Base-by-base conservation (phyloP, 2,797 vertebrate species). In the Staurois parvus region DNA sequence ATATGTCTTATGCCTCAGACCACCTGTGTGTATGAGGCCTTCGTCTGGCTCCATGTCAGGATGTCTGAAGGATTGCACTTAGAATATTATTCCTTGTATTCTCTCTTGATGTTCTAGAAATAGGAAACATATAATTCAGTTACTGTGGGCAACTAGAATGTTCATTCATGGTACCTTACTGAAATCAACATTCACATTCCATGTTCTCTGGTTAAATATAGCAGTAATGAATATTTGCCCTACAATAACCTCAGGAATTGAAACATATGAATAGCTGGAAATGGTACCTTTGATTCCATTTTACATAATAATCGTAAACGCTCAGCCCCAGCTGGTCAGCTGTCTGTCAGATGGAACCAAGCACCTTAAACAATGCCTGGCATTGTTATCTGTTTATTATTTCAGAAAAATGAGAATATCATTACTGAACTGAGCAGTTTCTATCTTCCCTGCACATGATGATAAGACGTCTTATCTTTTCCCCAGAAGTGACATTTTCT, bases 401-500 rank as follows among this genome's bases (percentile, higher is more conserved):
- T 70, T 17, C 19, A 64, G 17, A 37, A 66, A 72, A 66, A 82
- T 73, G 26, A 82, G 80, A 64, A 73, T 82, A 81, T 81, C 79
- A 81, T 81, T 82, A 82, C 34, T 42, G 66, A 70, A n/a, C 7
- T n/a, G 34, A 40, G 70, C 37, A 72, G 70, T 26, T 37, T 42
- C 21, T 62, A 29, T 68, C 17, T 79, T 67, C 15, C n/a, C 64
- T 77, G 66, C 67, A n/a, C 68, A 59, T 42, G 29, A 42, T 59
- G 45, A 84, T 84, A 84, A 84, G 75, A 72, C 24, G 8, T 40
- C 30, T 84, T 84, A 74, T 79, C 48, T 77, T 78, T 29, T 79
- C 32, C 64, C 66, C 77, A 86, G 97, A 92, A 87, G 89, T 87
- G 11, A 88, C 88, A 76, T 91, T 92, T 79, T 90, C 88, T 66